Evolutionary conservation across 2,113 vertebrate species (phyloP), one percentile per base, ranked within the genome.

Genomic region (Catharus bicknelli): DNA sequence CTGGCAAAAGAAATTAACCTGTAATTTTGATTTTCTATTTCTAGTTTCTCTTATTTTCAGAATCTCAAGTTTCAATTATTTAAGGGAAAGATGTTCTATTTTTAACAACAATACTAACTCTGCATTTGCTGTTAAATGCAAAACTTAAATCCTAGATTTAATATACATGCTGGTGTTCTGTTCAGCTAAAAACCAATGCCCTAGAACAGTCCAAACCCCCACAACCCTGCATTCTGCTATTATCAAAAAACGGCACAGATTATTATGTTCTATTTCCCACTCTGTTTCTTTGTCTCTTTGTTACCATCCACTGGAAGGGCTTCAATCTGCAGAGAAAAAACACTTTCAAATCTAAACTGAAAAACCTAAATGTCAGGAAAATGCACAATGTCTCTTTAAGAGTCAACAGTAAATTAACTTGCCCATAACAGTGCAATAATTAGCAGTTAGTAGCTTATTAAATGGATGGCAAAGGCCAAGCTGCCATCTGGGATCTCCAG

Each of bases 391-490:
- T 97, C 95, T 96, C 97, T 98, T 98, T 98, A 98, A 98, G 97
- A 98, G 97, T 97, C 97, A 98, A 97, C 97, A 98, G 97, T 97
- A 98, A 98, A 98, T 98, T 98, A 98, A 97, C 97, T 98, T 97
- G 97, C 97, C 98, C 97, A 58, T 97, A 98, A 97, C 94, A 97
- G 97, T 97, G 97, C 97, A 98, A 98, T 98, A 98, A 98, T 98
- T 98, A 98, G 98, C 97, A 97, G 96, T 98, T 98, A 98, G 98
- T 98, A 98, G 98, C 97, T 98, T 98, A 98, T 98, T 98, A 98
- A 98, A 98, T 98, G 97, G 97, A 97, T 98, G 97, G 97, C 98
- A 98, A 97, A 98, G 98, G 98, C 97, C 98, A 98, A 98, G 96
- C 97, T 97, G 97, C 98, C 98, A 98, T 98, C 98, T 98, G 98